These are phyloP conservation scores for Cybosia mesomella DNA, from an alignment of 2,888 invertebrate genomes.

Conservation along the genomic window DNA sequence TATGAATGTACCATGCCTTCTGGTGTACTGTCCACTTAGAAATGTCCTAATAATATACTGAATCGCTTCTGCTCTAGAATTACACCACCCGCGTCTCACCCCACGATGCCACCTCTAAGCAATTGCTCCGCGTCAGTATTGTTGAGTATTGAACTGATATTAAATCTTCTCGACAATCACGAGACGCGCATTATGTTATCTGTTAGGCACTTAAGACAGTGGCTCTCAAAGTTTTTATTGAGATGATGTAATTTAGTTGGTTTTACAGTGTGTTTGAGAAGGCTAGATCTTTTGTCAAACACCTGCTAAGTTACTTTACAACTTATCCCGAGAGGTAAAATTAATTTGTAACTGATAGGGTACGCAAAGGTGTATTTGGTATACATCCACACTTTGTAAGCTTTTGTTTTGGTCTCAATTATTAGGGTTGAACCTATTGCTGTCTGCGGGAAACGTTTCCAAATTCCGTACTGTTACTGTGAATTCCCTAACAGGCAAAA, in stretches of 20 bases:
- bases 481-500: too few relatives aligned
- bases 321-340: too few relatives aligned
- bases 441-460: too few relatives aligned
- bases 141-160: constrained; percentile 9
- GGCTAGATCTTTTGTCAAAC: background rate
- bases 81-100: background rate
- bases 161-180: constrained; percentile 5
- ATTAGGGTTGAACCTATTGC: too few relatives aligned
- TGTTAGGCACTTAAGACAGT: background rate
- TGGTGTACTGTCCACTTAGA: background rate
- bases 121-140: constrained; percentile 58
- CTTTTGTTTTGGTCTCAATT: too few relatives aligned
- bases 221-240: background rate
- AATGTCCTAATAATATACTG: background rate
- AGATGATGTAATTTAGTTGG: background rate
- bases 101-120: constrained; percentile 39
- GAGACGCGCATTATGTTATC: background rate
- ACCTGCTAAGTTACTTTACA: too few relatives aligned
- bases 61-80: constrained; percentile 20
- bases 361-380: too few relatives aligned
- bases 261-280: background rate
- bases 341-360: too few relatives aligned
- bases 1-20: background rate
- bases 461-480: too few relatives aligned
- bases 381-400: too few relatives aligned